Conservation (phyloP, 2,113 vertebrate genomes). For the Notarius quadriscutis region DNA sequence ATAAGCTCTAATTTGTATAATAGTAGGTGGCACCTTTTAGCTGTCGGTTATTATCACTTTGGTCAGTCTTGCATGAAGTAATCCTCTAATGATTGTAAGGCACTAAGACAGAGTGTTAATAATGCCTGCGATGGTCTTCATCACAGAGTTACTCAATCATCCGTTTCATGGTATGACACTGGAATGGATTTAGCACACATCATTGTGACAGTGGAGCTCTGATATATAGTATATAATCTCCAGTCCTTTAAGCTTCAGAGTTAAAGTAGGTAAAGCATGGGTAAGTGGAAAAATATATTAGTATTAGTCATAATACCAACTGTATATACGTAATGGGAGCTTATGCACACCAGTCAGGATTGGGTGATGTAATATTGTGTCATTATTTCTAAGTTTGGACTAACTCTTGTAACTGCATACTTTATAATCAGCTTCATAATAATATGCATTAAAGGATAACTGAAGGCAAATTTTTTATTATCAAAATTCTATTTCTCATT, state of each 20-base stretch:
- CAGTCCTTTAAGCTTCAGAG: background rate
- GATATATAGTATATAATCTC: background rate
- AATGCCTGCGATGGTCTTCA: conserved; percentile 20
- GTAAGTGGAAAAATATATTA: too few relatives aligned
- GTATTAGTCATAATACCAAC: too few relatives aligned
- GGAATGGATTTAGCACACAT: background rate
- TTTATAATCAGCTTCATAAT: background rate
- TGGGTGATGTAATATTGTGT: background rate
- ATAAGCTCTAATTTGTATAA: background rate
- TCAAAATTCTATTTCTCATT: too few relatives aligned
- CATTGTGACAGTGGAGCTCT: background rate
- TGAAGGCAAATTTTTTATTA: too few relatives aligned
- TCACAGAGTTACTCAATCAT: background rate
- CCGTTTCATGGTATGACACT: background rate
- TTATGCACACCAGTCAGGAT: background rate
- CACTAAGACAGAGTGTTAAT: conserved; percentile 14
- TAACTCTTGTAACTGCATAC: background rate
- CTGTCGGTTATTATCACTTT: background rate
- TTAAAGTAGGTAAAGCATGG: background rate
- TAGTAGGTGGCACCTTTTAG: background rate
- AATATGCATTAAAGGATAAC: background rate
- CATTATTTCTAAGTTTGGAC: background rate
- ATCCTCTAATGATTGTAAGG: background rate
- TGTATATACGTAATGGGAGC: too few relatives aligned
- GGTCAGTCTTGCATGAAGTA: background rate